Percentiles rank a stretch among this genome's conserved stretches.
phyloP scores from a whole-genome alignment of 2,888 invertebrate genomes.

The Nomada fucata region DNA sequence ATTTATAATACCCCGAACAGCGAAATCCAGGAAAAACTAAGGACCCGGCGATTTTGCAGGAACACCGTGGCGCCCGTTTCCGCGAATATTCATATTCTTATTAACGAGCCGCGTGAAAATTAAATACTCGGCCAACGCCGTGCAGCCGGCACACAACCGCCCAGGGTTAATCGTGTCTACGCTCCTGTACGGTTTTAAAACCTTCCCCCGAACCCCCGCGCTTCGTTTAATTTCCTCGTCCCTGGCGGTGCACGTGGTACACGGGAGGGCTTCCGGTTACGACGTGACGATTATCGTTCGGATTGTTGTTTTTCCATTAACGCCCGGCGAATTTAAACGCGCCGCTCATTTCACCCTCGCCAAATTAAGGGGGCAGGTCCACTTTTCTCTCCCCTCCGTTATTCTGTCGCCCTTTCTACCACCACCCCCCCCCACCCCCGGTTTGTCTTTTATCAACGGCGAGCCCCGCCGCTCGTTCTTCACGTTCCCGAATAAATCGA shows the following conservation, averaged over 20 bases:
- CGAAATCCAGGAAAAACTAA: not conserved
- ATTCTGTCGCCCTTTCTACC: too few species aligned
- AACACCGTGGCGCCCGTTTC: not conserved
- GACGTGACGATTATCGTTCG: conserved; percentile 24
- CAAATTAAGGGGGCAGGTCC: not conserved
- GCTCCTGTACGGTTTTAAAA: conserved; percentile 22
- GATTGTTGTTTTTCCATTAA: conserved; percentile 52
- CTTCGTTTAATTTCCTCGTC: conserved; percentile 22
- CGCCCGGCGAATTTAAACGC: conserved; percentile 27
- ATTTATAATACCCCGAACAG: too few species aligned
- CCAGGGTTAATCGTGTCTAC: conserved; percentile 31
- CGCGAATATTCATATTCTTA: conserved; percentile 15
- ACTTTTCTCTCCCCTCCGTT: not conserved
- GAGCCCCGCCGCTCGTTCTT: too few species aligned
- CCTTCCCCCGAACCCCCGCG: not conserved
- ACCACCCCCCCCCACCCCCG: too few species aligned
- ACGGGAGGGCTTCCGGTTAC: conserved; percentile 11
- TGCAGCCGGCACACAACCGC: not conserved
- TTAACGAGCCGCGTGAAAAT: conserved; percentile 17
- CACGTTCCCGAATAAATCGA: not conserved
- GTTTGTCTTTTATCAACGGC: not conserved
- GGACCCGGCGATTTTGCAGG: not conserved
- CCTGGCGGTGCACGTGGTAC: not conserved
- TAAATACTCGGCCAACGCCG: conserved; percentile 29
- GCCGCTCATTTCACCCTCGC: not conserved